These are phyloP conservation scores for Chymomyza procnemis DNA, from an alignment of 2,888 invertebrate species.

Conservation along the genomic window DNA sequence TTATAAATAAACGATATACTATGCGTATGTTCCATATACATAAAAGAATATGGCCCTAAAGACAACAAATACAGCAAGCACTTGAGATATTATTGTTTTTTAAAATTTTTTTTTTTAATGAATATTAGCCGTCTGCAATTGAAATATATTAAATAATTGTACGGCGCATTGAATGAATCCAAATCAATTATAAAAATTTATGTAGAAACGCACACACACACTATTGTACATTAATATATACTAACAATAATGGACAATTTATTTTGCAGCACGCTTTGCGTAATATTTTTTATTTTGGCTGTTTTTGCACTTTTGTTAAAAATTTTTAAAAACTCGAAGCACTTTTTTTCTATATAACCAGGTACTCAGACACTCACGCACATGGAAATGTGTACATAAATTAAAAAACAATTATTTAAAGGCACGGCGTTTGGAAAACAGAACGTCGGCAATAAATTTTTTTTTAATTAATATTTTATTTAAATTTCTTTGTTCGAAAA, in stretches of 20 bases:
- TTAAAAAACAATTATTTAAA: background rate
- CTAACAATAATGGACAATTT: background rate
- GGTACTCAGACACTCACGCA: constrained; percentile 2
- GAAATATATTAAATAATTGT: background rate
- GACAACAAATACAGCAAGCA: constrained; percentile 9
- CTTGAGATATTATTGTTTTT: constrained; percentile 9
- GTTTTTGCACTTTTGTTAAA: background rate
- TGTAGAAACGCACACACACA: background rate
- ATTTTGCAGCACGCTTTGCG: background rate
- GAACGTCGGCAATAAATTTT: constrained; percentile 33
- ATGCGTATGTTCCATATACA: constrained; percentile 39
- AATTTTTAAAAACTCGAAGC: background rate
- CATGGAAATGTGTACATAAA: constrained; percentile 6
- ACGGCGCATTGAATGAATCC: background rate
- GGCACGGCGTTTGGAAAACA: constrained; percentile 6
- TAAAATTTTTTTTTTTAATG: background rate
- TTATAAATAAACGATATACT: constrained; percentile 63
- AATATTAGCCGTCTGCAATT: background rate
- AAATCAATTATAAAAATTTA: background rate
- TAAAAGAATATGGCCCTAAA: background rate
- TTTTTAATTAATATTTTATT: constrained; percentile 30
- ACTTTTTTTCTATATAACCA: background rate
- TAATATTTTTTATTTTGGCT: constrained; percentile 31
- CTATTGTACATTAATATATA: constrained; percentile 21
- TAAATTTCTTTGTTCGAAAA: constrained; percentile 19